These are phyloP conservation scores for Eledone cirrhosa DNA, from an alignment of 2,888 invertebrate species.

Conservation along the genomic window DNA sequence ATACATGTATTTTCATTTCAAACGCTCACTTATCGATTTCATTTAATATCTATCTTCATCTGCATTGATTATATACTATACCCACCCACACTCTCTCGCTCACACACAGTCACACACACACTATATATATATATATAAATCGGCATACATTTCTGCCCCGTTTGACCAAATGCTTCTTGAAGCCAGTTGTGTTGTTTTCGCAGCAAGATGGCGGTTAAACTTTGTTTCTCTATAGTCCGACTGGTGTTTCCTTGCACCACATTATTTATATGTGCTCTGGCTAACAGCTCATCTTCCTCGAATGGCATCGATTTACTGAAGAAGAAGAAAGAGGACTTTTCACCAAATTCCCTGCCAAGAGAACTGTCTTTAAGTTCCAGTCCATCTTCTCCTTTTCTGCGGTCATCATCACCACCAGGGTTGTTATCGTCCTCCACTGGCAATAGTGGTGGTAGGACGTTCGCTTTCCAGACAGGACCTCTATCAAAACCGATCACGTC, in stretches of 20 bases:
- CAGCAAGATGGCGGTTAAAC: slow-evolving; percentile 26
- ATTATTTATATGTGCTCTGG: slow-evolving; percentile 1
- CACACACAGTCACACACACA: too few species aligned
- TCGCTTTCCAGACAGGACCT: too few species aligned
- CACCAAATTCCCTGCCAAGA: slow-evolving; percentile 4
- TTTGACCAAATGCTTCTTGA: slow-evolving; percentile 25
- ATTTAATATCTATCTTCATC: too few species aligned
- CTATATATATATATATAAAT: too few species aligned
- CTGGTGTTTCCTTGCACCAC: slow-evolving; percentile 6
- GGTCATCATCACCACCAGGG: too few species aligned
- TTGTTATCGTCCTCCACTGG: too few species aligned
- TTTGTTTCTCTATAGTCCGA: slow-evolving; percentile 1
- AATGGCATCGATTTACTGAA: slow-evolving; percentile 18
- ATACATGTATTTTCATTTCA: too few species aligned
- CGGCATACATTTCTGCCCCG: not conserved
- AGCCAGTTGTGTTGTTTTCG: not conserved
- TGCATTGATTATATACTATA: too few species aligned
- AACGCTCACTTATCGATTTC: too few species aligned
- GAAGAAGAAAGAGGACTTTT: not conserved
- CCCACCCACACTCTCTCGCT: too few species aligned
- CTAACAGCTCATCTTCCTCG: slow-evolving; percentile 26
- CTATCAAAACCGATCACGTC: too few species aligned
- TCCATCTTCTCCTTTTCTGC: not conserved
- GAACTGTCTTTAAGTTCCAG: not conserved
- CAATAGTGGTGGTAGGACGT: too few species aligned